Evolutionary conservation across 2,113 vertebrate genomes (phyloP).

Genomic region (Oncorhynchus gorbuscha): DNA sequence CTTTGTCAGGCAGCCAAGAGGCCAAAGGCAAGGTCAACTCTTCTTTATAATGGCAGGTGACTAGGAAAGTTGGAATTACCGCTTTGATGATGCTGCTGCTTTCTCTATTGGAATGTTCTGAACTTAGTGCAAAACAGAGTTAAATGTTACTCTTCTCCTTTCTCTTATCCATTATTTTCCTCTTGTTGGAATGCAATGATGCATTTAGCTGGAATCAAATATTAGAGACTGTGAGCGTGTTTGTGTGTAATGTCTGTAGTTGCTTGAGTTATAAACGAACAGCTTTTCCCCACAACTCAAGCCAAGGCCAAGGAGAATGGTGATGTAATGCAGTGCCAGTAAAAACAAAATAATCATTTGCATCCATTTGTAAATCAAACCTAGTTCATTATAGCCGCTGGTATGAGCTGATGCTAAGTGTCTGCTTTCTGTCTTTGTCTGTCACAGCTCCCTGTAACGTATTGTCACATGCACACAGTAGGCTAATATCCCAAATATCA

Average conservation of each 20-base stretch:
- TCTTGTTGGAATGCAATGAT: not conserved
- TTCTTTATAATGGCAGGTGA: conserved; percentile 60
- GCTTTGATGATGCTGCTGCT: conserved; percentile 55
- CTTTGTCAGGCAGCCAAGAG: conserved; percentile 76
- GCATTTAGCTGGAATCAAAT: no score
- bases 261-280: conserved; percentile 7
- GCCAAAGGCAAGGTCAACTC: conserved; percentile 74
- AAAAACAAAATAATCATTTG: conserved; percentile 34
- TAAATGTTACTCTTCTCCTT: conserved; percentile 12
- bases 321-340: conserved; percentile 2
- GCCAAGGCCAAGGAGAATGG: conserved; percentile 27
- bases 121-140: conserved; percentile 15
- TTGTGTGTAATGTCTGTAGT: not conserved
- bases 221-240: not conserved
- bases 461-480: not conserved
- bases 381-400: conserved; percentile 20
- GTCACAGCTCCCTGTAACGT: not conserved
- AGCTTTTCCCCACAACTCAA: conserved; percentile 1
- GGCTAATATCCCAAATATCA: not conserved
- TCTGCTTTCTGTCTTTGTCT: not conserved
- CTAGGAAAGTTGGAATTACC: conserved; percentile 55
- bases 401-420: conserved; percentile 18
- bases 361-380: conserved; percentile 36
- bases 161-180: not conserved
- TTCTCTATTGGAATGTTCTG: conserved; percentile 32